Base-by-base conservation (phyloP, 2,797 vertebrate species). In the Acrossocheilus wenchowensis region DNA sequence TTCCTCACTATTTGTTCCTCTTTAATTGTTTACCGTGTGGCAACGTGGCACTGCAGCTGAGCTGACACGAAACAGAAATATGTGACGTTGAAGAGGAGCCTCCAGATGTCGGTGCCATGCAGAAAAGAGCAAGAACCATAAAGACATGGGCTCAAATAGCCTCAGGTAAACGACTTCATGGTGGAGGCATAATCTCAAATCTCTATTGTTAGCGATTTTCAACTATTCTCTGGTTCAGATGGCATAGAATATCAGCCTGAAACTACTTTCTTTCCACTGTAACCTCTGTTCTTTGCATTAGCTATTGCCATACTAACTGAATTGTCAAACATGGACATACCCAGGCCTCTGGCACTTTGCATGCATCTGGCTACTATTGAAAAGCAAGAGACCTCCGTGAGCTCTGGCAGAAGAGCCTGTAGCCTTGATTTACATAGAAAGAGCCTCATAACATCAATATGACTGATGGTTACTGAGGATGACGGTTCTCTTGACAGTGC, bases 1-100 rank as follows among this genome's bases (percentile, higher is more conserved):
- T 94, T 95, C 94, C 92, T 92, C 92, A 92, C 91, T 92, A 92
- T 95, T 95, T 96, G 95, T 95, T 95, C 95, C 93, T 94, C 93
- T 94, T 90, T 95, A 94, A 95, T 94, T 95, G 95, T 95, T 96
- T 94, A 94, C 93, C 83, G 87, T 90, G 90, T 50, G 57, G 73
- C 90, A 89, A 92, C 92, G 92, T 87, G 91, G 92, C 91, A 88
- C 69, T 89, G 92, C 93, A 93, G 94, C 93, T 91, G 92, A 91
- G 88, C 75, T 82, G 86, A 91, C 91, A 91, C 90, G 91, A 94
- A 94, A 91, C 90, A 23, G 86, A 86, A 92, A 92, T 90, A 88
- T 92, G 90, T 93, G 92, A 92, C 87, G 91, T 87, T 72, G 84
- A 92, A 77, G 90, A 52, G 88, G 90, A 82, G 50, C 87, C 91